Conservation (phyloP, 2,888 invertebrate genomes). For the Drosophila mimetica region DNA sequence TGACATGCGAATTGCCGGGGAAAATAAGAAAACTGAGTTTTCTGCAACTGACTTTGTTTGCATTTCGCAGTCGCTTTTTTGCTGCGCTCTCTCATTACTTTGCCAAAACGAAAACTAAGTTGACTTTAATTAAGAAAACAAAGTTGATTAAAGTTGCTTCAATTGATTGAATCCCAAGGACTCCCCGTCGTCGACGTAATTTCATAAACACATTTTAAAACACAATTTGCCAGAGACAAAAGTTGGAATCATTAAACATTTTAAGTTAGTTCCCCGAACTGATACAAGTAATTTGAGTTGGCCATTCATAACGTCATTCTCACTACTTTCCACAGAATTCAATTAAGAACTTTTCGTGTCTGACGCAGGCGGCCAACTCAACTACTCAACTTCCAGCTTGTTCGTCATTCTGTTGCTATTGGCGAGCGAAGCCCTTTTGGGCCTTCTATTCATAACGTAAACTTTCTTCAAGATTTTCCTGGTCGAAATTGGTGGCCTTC, state of each 20-base stretch:
- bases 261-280: slow-evolving; percentile 28
- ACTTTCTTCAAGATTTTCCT: slow-evolving; percentile 29
- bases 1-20: slow-evolving; percentile 69
- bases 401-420: slow-evolving; percentile 55
- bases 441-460: slow-evolving; percentile 27
- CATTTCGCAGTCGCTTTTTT: slow-evolving; percentile 36
- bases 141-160: slow-evolving; percentile 22
- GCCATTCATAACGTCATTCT: slow-evolving; percentile 59
- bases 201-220: slow-evolving; percentile 32
- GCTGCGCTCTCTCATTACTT: slow-evolving; percentile 21
- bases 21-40: slow-evolving; percentile 26
- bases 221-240: slow-evolving; percentile 27
- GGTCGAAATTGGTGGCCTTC: slow-evolving; percentile 19
- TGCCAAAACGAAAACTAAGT: slow-evolving; percentile 27
- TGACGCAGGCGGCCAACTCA: slow-evolving; percentile 28
- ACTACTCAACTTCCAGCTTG: slow-evolving; percentile 35
- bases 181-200: slow-evolving; percentile 5
- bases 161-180: slow-evolving; percentile 29
- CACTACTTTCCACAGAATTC: slow-evolving; percentile 66
- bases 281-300: slow-evolving; percentile 57
- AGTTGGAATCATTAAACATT: slow-evolving; percentile 54
- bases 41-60: slow-evolving; percentile 41
- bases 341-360: slow-evolving; percentile 70
- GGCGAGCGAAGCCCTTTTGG: slow-evolving; percentile 12
- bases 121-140: slow-evolving; percentile 43